A percentile compares a stretch with the other conserved stretches of the same genome.
Evolutionary conservation across 2,888 invertebrate genomes (phyloP).

Genomic region (Myopa testacea): DNA sequence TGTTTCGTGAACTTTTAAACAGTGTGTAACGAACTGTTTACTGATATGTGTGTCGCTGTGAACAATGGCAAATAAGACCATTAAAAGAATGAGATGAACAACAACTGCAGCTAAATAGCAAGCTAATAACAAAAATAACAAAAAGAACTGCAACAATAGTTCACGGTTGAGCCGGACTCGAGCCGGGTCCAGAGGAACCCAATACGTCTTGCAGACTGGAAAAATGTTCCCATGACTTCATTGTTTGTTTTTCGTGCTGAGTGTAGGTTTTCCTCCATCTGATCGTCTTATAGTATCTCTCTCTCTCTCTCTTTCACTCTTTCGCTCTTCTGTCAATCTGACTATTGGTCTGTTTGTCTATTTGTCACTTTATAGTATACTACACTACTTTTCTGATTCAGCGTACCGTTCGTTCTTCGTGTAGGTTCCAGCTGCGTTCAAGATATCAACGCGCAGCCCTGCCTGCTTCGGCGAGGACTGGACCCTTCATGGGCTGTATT

Average conservation of each 20-base stretch:
- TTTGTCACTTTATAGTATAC: no score
- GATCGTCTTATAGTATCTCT: background rate
- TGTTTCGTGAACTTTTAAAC: conserved; percentile 44
- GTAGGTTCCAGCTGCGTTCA: no score
- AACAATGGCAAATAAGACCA: conserved; percentile 26
- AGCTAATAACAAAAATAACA: background rate
- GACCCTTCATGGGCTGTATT: no score
- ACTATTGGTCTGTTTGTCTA: background rate
- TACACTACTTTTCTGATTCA: no score
- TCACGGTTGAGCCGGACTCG: background rate
- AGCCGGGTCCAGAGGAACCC: background rate
- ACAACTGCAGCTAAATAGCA: conserved; percentile 18
- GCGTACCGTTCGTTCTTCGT: no score
- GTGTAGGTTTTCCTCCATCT: background rate
- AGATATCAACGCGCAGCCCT: no score
- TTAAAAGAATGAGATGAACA: conserved; percentile 15
- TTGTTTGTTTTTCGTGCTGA: conserved; percentile 59
- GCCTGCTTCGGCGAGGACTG: no score
- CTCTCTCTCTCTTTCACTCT: background rate
- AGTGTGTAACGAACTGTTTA: conserved; percentile 63
- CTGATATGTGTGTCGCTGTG: conserved; percentile 51
- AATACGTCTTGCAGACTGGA: conserved; percentile 40
- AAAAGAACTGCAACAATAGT: background rate
- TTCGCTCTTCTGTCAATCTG: background rate
- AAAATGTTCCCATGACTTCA: conserved; percentile 62